Evolutionary conservation across 1,140 invertebrate species (phyloP).

Genomic region (Stenopsyche tienmushanensis): DNA sequence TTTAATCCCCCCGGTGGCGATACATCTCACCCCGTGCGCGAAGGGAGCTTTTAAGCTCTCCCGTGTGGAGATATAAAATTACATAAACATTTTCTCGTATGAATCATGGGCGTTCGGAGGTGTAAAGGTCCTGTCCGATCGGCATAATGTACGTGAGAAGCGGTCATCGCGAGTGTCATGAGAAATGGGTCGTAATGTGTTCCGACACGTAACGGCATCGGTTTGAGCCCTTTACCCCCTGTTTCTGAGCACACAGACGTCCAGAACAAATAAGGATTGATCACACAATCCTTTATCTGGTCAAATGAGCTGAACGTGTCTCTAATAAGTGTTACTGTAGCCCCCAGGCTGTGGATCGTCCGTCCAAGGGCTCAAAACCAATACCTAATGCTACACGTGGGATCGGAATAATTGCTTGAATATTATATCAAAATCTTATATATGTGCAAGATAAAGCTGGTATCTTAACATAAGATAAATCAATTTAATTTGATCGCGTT

Average conservation of each 20-base stretch:
- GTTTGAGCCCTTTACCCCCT: conserved; percentile 13
- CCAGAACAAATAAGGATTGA: conserved; percentile 26
- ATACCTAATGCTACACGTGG: too few relatives aligned
- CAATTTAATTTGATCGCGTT: background rate
- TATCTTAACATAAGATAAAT: background rate
- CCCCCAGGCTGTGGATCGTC: background rate
- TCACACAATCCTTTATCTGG: background rate
- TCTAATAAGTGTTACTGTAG: background rate
- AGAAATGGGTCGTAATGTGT: conserved; percentile 11
- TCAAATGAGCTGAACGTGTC: conserved; percentile 11
- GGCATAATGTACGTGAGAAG: conserved; percentile 18
- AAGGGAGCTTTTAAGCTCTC: too few relatives aligned
- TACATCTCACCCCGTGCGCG: background rate
- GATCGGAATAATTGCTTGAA: too few relatives aligned
- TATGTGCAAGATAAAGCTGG: too few relatives aligned
- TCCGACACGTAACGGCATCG: conserved; percentile 15
- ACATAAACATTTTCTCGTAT: too few relatives aligned
- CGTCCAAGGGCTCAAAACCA: too few relatives aligned
- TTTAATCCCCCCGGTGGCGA: too few relatives aligned
- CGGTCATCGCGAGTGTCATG: background rate
- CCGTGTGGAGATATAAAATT: too few relatives aligned
- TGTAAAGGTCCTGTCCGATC: background rate
- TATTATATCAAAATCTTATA: too few relatives aligned
- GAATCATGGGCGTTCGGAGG: too few relatives aligned
- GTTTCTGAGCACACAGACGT: background rate